phyloP scores from a whole-genome alignment of 2,113 vertebrate genomes.

The Boleophthalmus pectinirostris region DNA sequence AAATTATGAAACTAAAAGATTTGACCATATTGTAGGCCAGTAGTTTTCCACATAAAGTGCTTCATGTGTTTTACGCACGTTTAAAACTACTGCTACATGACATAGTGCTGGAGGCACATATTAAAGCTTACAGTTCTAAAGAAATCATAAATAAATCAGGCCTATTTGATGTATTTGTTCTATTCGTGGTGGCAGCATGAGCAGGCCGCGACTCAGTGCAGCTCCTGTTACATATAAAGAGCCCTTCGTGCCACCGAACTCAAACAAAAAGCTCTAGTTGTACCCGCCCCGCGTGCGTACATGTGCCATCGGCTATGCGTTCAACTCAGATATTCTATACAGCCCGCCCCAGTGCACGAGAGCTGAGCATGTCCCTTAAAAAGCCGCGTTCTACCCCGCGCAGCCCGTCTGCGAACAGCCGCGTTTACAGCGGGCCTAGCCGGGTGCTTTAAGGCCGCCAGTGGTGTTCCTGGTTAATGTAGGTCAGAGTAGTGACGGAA shows the following conservation, averaged over 20 bases:
- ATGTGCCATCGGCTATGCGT: slow-evolving; percentile 46
- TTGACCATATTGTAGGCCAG: too few species aligned
- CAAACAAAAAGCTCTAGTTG: slow-evolving; percentile 43
- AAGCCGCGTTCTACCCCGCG: neutral
- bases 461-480: slow-evolving; percentile 65
- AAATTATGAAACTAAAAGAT: too few species aligned
- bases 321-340: slow-evolving; percentile 26
- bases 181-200: slow-evolving; percentile 7
- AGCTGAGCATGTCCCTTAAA: neutral
- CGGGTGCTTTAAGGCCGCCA: slow-evolving; percentile 43
- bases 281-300: slow-evolving; percentile 30
- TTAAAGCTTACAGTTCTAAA: slow-evolving; percentile 2
- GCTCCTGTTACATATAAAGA: slow-evolving; percentile 18
- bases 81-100: slow-evolving; percentile 2
- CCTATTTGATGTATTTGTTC: slow-evolving; percentile 13
- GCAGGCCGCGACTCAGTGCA: neutral
- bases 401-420: neutral
- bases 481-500: slow-evolving; percentile 76
- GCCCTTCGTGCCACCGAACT: slow-evolving; percentile 17
- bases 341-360: slow-evolving; percentile 10
- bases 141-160: slow-evolving; percentile 10
- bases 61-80: neutral
- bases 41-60: neutral
- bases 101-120: slow-evolving; percentile 1
- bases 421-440: neutral